Base-by-base conservation (phyloP, 2,888 invertebrate genomes). In the Boloria selene region DNA sequence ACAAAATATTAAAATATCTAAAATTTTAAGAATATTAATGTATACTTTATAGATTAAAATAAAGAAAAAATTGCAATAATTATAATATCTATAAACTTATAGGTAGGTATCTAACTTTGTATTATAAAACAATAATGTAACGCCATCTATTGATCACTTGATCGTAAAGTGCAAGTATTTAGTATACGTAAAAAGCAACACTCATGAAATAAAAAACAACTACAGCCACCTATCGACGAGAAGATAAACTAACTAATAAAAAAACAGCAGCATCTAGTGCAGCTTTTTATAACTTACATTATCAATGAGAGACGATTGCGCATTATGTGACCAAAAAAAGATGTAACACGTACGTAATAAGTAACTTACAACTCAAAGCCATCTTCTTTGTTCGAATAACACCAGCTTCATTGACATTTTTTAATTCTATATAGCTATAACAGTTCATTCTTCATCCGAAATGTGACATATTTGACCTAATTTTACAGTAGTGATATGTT, bases 401-500 rank as follows among this genome's bases (percentile, higher is more conserved):
- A 77, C 74, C 52, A 60, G 78, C 78, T 74, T 71, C 79, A 84
- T 82, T 85, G 83, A 80, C 80, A 78, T 83, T 82, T 80, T 78
- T 72, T 60, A 68, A 64, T 63, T 61, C 56, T 38, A 63, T 22
- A 79, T 75, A 78, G 75, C 77, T 77, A 75, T 76, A 69, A 66
- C 16, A n/a, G 22, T 70, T 72, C 69, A 72, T 73, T 75, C 74
- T 74, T 72, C 75, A 77, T 76, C 77, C 75, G 78, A 84, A 81
- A 82, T 81, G 83, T 85, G 82, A 84, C 79, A 79, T 79, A 69
- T 75, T 78, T 82, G 85, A 85, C 84, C 83, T 78, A 56, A 79
- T 71, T 79, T 80, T 45, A 17, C 47, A 64, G 50, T 64, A 54
- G 54, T 55, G 44, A 60, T 60, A 52, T 59, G 55, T 59, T 55